Percentiles rank a stretch among this genome's conserved stretches.
Conservation (phyloP, 30 jellyfish, hydroid and myxozoan species). For the Chrysaora quinquecirrha region DNA sequence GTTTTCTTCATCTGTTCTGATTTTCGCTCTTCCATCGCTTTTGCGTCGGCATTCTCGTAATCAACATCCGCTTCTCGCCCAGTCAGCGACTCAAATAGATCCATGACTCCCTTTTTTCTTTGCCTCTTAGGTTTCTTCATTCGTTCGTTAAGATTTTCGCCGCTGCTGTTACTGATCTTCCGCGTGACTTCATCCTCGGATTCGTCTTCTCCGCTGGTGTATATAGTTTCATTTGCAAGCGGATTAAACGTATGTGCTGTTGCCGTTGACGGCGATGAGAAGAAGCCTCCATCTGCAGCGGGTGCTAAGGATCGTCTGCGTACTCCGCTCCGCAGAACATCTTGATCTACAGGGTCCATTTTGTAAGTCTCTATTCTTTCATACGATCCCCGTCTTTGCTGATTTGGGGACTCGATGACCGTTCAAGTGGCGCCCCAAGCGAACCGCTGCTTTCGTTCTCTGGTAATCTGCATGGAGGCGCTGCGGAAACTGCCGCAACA, state of each 20-base stretch:
- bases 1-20: not conserved
- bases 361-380: conserved; percentile 13
- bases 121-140: conserved; percentile 1
- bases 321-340: conserved; percentile 52
- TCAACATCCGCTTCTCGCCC: conserved; percentile 66
- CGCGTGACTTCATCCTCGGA: conserved; percentile 20
- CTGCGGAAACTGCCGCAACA: conserved; percentile 69
- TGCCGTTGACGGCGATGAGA: conserved; percentile 13
- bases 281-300: conserved; percentile 15
- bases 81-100: conserved; percentile 43
- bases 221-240: conserved; percentile 3
- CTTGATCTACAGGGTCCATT: conserved; percentile 17
- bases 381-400: not conserved
- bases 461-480: conserved; percentile 52
- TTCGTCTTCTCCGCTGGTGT: conserved; percentile 10
- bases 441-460: conserved; percentile 3
- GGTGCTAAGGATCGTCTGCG: conserved; percentile 60
- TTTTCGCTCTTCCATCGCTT: not conserved
- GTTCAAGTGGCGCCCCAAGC: not conserved
- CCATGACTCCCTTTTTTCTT: conserved; percentile 28
- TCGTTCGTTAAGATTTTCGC: conserved; percentile 1
- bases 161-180: conserved; percentile 47
- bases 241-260: conserved; percentile 5
- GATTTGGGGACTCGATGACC: not conserved
- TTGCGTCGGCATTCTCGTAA: conserved; percentile 48